phyloP scores from a whole-genome alignment of 2,113 vertebrate species.

The Capreolus pygargus region DNA sequence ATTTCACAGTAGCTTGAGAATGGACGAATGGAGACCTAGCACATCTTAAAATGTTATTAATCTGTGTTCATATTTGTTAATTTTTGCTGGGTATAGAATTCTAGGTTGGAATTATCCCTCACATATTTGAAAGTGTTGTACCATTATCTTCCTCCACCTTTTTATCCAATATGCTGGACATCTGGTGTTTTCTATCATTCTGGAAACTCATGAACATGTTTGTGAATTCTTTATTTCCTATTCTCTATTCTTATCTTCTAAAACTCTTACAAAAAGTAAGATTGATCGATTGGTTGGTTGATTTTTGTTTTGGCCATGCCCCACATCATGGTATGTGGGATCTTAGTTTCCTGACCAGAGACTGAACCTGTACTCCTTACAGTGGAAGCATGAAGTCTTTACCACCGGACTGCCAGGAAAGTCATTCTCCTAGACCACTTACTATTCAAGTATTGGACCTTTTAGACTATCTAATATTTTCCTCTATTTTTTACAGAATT shows the following conservation, averaged over 20 bases:
- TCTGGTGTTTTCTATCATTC: neutral
- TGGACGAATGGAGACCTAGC: neutral
- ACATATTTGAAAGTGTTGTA: neutral
- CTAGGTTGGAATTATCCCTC: neutral
- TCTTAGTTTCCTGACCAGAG: neutral
- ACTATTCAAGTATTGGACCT: neutral
- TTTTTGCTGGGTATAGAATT: neutral
- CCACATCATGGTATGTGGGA: neutral
- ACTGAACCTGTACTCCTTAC: neutral
- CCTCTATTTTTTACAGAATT: neutral
- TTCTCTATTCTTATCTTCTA: neutral
- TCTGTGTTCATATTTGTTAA: neutral
- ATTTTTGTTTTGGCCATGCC: neutral
- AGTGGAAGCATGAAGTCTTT: neutral
- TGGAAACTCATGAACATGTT: neutral
- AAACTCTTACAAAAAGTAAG: neutral
- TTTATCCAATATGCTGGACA: neutral
- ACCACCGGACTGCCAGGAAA: neutral
- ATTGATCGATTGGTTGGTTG: neutral
- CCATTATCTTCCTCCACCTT: neutral
- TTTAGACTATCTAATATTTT: neutral
- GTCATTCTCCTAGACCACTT: neutral
- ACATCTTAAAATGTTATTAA: neutral
- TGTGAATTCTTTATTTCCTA: neutral
- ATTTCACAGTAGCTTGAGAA: neutral